Evolutionary conservation across 1,140 invertebrate species (phyloP).

Genomic region (Portunus trituberculatus): DNA sequence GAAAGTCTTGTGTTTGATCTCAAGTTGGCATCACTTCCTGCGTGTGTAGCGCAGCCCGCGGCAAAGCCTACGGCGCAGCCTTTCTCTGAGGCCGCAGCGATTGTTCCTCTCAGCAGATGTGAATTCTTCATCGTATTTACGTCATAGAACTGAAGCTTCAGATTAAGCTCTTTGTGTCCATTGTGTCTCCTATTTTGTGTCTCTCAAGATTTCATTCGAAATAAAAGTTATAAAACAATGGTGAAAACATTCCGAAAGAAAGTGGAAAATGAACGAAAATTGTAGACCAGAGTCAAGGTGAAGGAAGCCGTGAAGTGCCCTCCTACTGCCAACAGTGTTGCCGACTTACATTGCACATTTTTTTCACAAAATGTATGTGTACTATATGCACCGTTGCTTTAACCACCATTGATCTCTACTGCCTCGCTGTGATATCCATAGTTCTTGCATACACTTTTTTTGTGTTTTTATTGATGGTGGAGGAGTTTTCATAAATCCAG

Average conservation of each 20-base stretch:
- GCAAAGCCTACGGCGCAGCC: constrained; percentile 24
- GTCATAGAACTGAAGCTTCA: neutral
- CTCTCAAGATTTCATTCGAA: neutral
- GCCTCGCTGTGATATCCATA: neutral
- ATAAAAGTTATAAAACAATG: neutral
- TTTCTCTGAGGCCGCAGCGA: neutral
- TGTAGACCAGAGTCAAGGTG: neutral
- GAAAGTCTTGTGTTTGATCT: constrained; percentile 42
- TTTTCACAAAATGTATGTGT: neutral
- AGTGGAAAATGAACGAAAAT: constrained; percentile 37
- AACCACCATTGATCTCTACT: neutral
- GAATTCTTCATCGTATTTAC: constrained; percentile 30
- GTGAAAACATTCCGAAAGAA: constrained; percentile 22
- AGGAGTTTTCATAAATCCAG: neutral
- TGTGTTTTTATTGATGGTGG: neutral
- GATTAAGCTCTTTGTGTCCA: neutral
- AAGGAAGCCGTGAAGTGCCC: constrained; percentile 63
- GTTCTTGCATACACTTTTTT: neutral
- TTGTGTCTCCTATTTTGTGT: neutral
- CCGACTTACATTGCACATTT: constrained; percentile 37
- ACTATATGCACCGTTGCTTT: neutral
- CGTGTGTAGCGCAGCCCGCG: constrained; percentile 25
- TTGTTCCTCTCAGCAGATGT: neutral
- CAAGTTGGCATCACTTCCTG: constrained; percentile 64
- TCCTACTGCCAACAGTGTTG: constrained; percentile 64